Evolutionary conservation across 2,797 vertebrate species (phyloP).

Genomic region (Myripristis jacobus): DNA sequence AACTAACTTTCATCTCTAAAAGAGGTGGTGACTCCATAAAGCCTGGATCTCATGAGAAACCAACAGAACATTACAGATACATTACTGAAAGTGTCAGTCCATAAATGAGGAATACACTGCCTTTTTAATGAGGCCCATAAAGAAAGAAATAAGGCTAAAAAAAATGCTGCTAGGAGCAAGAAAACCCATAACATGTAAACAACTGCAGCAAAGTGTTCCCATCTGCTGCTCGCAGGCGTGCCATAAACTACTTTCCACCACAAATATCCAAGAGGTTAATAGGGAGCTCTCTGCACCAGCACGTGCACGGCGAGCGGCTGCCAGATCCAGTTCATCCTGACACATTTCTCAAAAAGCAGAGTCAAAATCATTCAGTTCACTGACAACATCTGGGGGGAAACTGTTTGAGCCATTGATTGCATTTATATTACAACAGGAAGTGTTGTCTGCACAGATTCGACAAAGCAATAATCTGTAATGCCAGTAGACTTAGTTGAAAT

Average conservation of each 20-base stretch:
- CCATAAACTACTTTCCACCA: conserved; percentile 72
- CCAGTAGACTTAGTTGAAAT: conserved; percentile 43
- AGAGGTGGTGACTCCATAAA: conserved; percentile 14
- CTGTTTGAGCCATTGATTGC: conserved; percentile 7
- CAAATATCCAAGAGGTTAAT: conserved; percentile 78
- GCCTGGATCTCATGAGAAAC: conserved; percentile 47
- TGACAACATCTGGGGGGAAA: conserved; percentile 20
- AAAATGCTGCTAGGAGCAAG: conserved; percentile 70
- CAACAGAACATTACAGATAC: conserved; percentile 35
- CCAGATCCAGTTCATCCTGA: conserved; percentile 62
- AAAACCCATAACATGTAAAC: conserved; percentile 75
- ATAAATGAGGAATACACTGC: conserved; percentile 58
- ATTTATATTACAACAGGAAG: conserved; percentile 28
- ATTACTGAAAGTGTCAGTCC: conserved; percentile 48
- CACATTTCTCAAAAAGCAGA: conserved; percentile 47
- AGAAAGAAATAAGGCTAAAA: conserved; percentile 50
- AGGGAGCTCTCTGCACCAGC: conserved; percentile 62
- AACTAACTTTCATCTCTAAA: conserved; percentile 19
- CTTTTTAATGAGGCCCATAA: conserved; percentile 66
- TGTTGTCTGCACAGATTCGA: conserved; percentile 16
- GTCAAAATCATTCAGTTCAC: conserved; percentile 46
- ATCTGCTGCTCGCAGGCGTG: conserved; percentile 75
- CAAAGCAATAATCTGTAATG: conserved; percentile 31
- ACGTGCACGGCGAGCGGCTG: conserved; percentile 52
- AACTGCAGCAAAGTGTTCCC: conserved; percentile 79